Evolutionary conservation across 2,888 invertebrate genomes (phyloP).

Genomic region (Cataglyphis livida): DNA sequence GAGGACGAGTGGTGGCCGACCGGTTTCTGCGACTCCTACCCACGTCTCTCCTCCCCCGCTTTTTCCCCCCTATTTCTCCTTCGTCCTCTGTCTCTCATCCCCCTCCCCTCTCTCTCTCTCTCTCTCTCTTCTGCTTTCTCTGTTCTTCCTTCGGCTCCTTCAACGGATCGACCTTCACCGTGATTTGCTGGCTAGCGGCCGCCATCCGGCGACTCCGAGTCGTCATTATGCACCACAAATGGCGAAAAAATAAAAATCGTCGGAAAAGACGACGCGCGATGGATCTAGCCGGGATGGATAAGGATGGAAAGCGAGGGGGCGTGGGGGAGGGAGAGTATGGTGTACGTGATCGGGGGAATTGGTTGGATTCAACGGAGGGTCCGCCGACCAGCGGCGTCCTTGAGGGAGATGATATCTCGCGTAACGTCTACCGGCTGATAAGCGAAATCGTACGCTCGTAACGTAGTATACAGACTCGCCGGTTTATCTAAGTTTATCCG

Average conservation of each 20-base stretch:
- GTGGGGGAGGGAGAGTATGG: neutral
- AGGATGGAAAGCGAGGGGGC: slow-evolving; percentile 7
- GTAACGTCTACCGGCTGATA: slow-evolving; percentile 65
- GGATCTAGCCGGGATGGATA: slow-evolving; percentile 16
- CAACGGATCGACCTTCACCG: slow-evolving; percentile 77
- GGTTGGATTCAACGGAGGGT: slow-evolving; percentile 50
- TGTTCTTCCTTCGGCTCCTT: slow-evolving; percentile 58
- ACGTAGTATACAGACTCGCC: slow-evolving; percentile 52
- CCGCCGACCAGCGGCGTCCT: slow-evolving; percentile 59
- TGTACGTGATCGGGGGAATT: slow-evolving; percentile 39
- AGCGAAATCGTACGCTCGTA: slow-evolving; percentile 66
- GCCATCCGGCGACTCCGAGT: slow-evolving; percentile 62
- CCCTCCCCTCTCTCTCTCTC: slow-evolving; percentile 14
- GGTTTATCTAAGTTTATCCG: slow-evolving; percentile 68
- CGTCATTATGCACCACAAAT: slow-evolving; percentile 65
- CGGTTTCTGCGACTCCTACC: slow-evolving; percentile 60
- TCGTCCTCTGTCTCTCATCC: slow-evolving; percentile 47
- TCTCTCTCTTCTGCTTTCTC: slow-evolving; percentile 42
- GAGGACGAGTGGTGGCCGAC: slow-evolving; percentile 68
- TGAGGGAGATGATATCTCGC: slow-evolving; percentile 66
- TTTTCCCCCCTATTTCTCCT: neutral
- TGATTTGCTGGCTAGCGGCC: slow-evolving; percentile 76
- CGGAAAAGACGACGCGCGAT: slow-evolving; percentile 39
- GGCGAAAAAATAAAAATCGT: slow-evolving; percentile 41
- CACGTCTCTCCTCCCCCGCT: slow-evolving; percentile 6